These are phyloP conservation scores for Drosophila recens DNA, from an alignment of 2,888 invertebrate genomes.

Conservation along the genomic window DNA sequence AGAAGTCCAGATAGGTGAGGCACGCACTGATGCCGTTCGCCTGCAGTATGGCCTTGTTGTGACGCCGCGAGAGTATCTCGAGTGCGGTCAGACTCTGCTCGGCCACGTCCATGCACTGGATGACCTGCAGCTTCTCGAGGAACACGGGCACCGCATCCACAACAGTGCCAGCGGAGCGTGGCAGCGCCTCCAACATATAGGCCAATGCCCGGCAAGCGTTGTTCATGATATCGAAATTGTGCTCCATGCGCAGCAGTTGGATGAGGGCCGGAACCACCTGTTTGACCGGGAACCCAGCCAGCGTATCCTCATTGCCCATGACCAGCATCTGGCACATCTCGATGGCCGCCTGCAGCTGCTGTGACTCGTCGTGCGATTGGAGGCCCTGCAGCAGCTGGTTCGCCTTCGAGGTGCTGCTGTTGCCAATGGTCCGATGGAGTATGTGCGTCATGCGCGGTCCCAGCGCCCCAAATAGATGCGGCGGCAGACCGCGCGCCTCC, in stretches of 20 bases:
- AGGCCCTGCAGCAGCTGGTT: slow-evolving; percentile 96
- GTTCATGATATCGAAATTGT: slow-evolving; percentile 99
- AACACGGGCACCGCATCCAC: slow-evolving; percentile 99
- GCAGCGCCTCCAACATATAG: slow-evolving; percentile 99
- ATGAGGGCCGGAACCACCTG: slow-evolving; percentile 98
- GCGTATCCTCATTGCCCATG: slow-evolving; percentile 99
- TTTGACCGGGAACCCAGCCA: slow-evolving; percentile 99
- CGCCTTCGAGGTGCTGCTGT: slow-evolving; percentile 94
- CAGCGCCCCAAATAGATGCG: slow-evolving; percentile 97
- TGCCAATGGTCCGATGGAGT: slow-evolving; percentile 96
- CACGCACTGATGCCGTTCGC: slow-evolving; percentile 98
- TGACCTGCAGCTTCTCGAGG: slow-evolving; percentile 97
- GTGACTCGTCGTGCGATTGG: slow-evolving; percentile 97
- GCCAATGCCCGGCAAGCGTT: slow-evolving; percentile 99
- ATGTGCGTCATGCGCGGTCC: slow-evolving; percentile 98
- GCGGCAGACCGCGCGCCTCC: slow-evolving; percentile 97
- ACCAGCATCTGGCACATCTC: slow-evolving; percentile 99
- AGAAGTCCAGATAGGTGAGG: slow-evolving; percentile 98
- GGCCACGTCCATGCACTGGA: slow-evolving; percentile 99
- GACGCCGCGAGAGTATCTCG: slow-evolving; percentile 97
- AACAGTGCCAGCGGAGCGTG: slow-evolving; percentile 97
- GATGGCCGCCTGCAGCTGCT: slow-evolving; percentile 97
- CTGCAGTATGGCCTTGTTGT: slow-evolving; percentile 97
- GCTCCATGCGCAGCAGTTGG: slow-evolving; percentile 96
- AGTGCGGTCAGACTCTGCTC: slow-evolving; percentile 99